phyloP scores from a whole-genome alignment of 1,140 invertebrate species.

The Procambarus virginalis region DNA sequence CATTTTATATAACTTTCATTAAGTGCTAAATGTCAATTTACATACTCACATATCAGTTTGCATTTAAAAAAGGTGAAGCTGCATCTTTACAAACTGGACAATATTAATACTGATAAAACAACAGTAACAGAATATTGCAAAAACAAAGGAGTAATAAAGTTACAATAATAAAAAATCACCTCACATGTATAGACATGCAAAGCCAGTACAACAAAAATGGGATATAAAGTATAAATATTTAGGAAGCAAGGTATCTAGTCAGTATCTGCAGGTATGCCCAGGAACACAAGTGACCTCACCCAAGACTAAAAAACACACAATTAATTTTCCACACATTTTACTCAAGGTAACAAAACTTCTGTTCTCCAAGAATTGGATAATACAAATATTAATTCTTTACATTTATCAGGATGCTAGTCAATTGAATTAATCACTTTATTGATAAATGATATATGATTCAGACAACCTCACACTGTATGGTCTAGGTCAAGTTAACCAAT shows the following conservation, averaged over 20 bases:
- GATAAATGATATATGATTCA: not conserved
- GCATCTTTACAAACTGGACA: not conserved
- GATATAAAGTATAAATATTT: not conserved
- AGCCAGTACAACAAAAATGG: not conserved
- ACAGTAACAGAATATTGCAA: not conserved
- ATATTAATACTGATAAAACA: slow-evolving; percentile 7
- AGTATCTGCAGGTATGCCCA: slow-evolving; percentile 44
- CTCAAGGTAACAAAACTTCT: not conserved
- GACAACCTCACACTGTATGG: not conserved
- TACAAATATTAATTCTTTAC: not conserved
- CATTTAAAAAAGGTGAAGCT: not conserved
- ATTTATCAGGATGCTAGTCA: no score
- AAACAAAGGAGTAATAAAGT: not conserved
- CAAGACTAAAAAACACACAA: not conserved
- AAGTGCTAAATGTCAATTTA: not conserved
- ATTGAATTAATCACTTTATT: not conserved
- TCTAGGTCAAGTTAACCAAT: not conserved
- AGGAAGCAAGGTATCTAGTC: slow-evolving; percentile 54
- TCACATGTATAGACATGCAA: not conserved
- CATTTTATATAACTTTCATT: not conserved
- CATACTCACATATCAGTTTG: not conserved
- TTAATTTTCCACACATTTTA: not conserved
- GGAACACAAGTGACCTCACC: slow-evolving; percentile 1
- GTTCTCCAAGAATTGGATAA: slow-evolving; percentile 2
- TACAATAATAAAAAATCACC: not conserved